Base-by-base conservation (phyloP, 2,888 invertebrate species). In the Cactoblastis cactorum region DNA sequence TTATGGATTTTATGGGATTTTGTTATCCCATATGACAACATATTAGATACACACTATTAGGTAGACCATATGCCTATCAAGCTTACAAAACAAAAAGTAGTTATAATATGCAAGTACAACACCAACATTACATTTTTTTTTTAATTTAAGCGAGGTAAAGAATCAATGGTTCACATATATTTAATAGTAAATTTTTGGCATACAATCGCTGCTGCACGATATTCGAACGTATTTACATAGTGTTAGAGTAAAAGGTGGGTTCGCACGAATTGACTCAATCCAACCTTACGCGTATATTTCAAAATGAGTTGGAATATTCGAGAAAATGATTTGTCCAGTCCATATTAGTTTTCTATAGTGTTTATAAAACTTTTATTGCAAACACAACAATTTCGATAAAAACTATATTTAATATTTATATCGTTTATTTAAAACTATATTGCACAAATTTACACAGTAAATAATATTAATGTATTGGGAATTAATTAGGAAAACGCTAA, bases 141-240 rank as follows among this genome's bases (percentile, higher is more conserved):
- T 9, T 11, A 17, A 37, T 22, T 4, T n/a, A 17, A 37, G 12
- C 24, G 15, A 32, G 43, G 28, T 17, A 15, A 4, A 17, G 15
- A 28, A 28, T 15, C 43, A 11, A 24, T 28, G 28, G 28, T 43
- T 43, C 43, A 11, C 28, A 28, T 43, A 28, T 28, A 72, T 70
- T 67, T 67, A 67, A 22, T 67, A 14, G 19, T 63, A 53, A 53
- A 61, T 79, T 74, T 83, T 82, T 82, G 82, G 82, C 81, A 81
- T 80, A 67, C 63, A 58, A 67, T 65, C 71, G 77, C 67, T 69
- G 62, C 67, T 50, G 67, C 69, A 70, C 74, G 73, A 67, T 57
- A 62, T 51, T 64, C 57, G 59, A 74, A 74, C 66, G 57, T 77
- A 48, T 48, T 48, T 48, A 48, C 47, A 48, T 37, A 28, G 35